Base-by-base conservation (phyloP, 2,113 vertebrate genomes). In the Macroglossus sobrinus region DNA sequence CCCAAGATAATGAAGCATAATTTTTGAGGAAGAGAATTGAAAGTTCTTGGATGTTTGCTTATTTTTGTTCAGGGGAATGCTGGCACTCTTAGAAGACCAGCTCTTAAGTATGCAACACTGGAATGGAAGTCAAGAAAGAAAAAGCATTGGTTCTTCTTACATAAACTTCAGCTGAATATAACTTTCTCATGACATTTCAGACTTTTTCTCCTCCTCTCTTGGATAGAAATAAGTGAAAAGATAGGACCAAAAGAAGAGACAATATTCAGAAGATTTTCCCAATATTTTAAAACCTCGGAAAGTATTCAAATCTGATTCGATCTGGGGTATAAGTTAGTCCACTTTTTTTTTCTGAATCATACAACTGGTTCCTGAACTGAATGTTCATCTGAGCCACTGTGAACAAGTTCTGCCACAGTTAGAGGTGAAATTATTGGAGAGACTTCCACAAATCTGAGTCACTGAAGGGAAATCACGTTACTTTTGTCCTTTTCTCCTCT, bases 381-480 rank as follows among this genome's bases (percentile, higher is more conserved):
- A 90, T 84, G 64, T 82, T 63, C 88, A 81, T 64, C 61, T 18
- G 9, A 96, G 86, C 89, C 97, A 92, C 96, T 97, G 96, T 97
- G 98, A 98, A 89, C 63, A 82, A 96, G 87, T 94, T 66, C 88
- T 64, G 84, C 15, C 33, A 53, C 45, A 97, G 71, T 81, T 86
- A 92, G 95, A 98, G 40, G 95, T 91, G 90, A 96, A 97, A 92
- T 68, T 89, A 88, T 95, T 97, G 97, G 97, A 97, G 89, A 97
- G 2, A 33, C 72, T 97, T 98, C 95, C 97, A 94, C 95, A 97
- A 97, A 72, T 97, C 69, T 86, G 92, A 97, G 89, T 96, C 97
- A 98, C 94, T 90, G 74, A 97, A 97, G 80, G 84, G 80, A 90
- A 97, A 97, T 95, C 78, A 28, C 92, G 57, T 95, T 97, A 89